Percentiles rank a stretch among this genome's conserved stretches.
Conservation (phyloP, 2,888 invertebrate genomes). For the Plusia festucae region DNA sequence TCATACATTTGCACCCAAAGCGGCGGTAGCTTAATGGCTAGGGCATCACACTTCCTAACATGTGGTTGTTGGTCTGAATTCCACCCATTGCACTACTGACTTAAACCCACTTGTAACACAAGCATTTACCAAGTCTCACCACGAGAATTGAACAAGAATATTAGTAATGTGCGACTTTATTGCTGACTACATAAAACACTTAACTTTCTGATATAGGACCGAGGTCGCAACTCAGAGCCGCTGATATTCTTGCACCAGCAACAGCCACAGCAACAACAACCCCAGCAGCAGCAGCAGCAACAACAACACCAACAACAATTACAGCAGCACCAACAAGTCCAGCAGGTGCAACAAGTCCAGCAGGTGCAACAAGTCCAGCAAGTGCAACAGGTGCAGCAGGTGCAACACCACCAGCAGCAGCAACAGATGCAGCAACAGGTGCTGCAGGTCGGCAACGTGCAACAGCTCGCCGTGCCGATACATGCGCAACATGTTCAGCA, state of each 20-base stretch:
- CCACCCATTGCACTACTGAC: no score
- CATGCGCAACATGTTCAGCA: conserved; percentile 79
- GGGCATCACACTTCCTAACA: no score
- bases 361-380: conserved; percentile 65
- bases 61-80: no score
- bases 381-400: conserved; percentile 62
- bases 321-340: conserved; percentile 60
- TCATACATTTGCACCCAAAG: no score
- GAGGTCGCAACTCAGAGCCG: conserved; percentile 38
- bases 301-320: conserved; percentile 65
- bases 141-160: no score
- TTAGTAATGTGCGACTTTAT: no score
- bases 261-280: conserved; percentile 65
- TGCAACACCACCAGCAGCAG: conserved; percentile 64
- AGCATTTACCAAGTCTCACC: no score
- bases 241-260: conserved; percentile 60
- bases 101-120: no score
- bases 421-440: conserved; percentile 78
- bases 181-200: no score
- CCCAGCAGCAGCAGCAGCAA: conserved; percentile 62
- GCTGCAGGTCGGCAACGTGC: conserved; percentile 83
- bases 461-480: conserved; percentile 82
- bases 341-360: conserved; percentile 63
- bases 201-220: conserved; percentile 33
- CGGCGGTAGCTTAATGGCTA: no score